Conservation (phyloP, 2,888 invertebrate species). For the Elegia similella region DNA sequence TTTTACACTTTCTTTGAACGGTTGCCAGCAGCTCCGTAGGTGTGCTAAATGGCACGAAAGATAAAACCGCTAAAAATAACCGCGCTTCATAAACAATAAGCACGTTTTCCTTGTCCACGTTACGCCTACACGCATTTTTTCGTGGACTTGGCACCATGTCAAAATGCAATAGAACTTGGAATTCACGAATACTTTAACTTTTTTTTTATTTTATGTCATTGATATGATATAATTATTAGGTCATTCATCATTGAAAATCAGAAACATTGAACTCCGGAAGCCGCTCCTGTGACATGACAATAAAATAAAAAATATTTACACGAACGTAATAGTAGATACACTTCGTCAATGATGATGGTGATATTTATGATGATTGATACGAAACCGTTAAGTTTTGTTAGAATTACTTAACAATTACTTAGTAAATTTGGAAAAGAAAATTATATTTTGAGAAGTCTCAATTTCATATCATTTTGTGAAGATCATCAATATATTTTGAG, state of each 20-base stretch:
- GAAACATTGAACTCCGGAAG: background rate
- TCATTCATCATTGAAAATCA: background rate
- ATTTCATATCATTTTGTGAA: no score
- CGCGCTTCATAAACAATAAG: slow-evolving; percentile 72
- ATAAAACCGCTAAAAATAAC: slow-evolving; percentile 76
- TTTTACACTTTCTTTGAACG: slow-evolving; percentile 75
- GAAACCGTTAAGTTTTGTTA: background rate
- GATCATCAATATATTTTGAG: background rate
- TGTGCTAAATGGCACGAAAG: slow-evolving; percentile 72
- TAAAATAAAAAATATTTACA: background rate
- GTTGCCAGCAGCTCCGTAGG: slow-evolving; percentile 68
- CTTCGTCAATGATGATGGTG: background rate
- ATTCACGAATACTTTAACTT: background rate
- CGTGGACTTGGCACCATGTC: slow-evolving; percentile 35
- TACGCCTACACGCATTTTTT: slow-evolving; percentile 49
- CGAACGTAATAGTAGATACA: background rate
- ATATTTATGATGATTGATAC: background rate
- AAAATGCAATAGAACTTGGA: slow-evolving; percentile 8
- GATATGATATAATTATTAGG: background rate
- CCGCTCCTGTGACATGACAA: background rate
- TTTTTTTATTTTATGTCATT: background rate
- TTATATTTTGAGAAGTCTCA: no score
- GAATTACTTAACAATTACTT: background rate
- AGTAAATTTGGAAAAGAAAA: no score
- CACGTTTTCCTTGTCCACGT: slow-evolving; percentile 52